Evolutionary conservation across 2,888 invertebrate species (phyloP).

Genomic region (Coecobrya sp.): DNA sequence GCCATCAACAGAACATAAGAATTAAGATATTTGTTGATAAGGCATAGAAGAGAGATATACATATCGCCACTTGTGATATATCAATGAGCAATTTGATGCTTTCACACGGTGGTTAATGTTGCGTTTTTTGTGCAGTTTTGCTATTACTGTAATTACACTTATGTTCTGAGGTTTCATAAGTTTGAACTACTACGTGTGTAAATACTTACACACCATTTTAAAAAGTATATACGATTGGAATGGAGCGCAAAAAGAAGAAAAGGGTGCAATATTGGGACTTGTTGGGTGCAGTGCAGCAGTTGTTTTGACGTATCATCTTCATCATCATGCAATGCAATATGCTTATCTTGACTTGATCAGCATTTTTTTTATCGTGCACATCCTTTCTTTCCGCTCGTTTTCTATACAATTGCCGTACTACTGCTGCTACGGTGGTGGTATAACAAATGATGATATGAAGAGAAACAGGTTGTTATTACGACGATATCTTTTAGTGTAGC

Average conservation of each 20-base stretch:
- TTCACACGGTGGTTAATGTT: conserved; percentile 57
- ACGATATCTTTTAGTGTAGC: background rate
- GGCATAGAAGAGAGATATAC: background rate
- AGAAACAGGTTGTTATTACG: conserved; percentile 45
- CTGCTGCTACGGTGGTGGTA: conserved; percentile 21
- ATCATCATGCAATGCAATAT: conserved; percentile 25
- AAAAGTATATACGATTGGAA: background rate
- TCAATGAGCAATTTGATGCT: conserved; percentile 48
- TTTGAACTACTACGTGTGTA: background rate
- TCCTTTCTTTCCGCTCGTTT: conserved; percentile 52
- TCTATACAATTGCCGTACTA: conserved; percentile 45
- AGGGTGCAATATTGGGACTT: conserved; percentile 2
- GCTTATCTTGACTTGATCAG: conserved; percentile 10
- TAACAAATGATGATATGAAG: background rate
- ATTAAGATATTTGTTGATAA: conserved; percentile 20
- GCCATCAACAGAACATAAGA: background rate
- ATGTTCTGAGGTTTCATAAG: conserved; percentile 17
- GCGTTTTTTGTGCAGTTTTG: conserved; percentile 45
- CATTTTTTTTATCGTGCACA: conserved; percentile 18
- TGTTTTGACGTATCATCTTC: conserved; percentile 44
- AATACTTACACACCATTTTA: background rate
- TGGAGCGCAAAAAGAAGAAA: background rate
- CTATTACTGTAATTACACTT: conserved; percentile 23
- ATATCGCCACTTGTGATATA: conserved; percentile 15
- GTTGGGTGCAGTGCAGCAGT: conserved; percentile 26